Conservation (phyloP, 2,113 vertebrate genomes). For the Tragelaphus imberbis region DNA sequence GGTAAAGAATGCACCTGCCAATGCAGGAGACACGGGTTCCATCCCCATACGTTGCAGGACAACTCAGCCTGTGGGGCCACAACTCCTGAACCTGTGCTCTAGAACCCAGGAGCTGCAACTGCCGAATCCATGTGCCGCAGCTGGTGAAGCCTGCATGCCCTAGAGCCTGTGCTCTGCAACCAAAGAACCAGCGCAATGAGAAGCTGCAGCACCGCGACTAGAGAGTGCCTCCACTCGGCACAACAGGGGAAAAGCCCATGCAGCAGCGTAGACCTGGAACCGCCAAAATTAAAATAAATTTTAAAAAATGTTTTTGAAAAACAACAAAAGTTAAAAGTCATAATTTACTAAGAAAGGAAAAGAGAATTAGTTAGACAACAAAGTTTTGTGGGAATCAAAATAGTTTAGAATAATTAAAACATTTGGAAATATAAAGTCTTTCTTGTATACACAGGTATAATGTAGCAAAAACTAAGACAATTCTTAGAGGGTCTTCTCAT, state of each 20-base stretch:
- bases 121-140: neutral
- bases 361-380: neutral
- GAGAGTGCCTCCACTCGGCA: fast-evolving
- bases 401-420: constrained; percentile 1
- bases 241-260: neutral
- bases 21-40: neutral
- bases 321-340: neutral
- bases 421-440: neutral
- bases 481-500: neutral
- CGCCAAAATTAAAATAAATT: neutral
- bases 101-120: neutral
- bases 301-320: neutral
- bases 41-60: neutral
- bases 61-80: neutral
- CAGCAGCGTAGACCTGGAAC: neutral
- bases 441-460: neutral
- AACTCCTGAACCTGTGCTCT: neutral
- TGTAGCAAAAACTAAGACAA: neutral
- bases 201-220: fast-evolving
- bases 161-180: neutral
- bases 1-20: neutral
- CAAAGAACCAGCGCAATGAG: neutral
- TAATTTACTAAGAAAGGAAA: constrained; percentile 51
- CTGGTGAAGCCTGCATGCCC: neutral
- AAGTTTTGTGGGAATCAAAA: neutral